Base-by-base conservation (phyloP, 2,888 invertebrate genomes). In the Laspeyria flexula region DNA sequence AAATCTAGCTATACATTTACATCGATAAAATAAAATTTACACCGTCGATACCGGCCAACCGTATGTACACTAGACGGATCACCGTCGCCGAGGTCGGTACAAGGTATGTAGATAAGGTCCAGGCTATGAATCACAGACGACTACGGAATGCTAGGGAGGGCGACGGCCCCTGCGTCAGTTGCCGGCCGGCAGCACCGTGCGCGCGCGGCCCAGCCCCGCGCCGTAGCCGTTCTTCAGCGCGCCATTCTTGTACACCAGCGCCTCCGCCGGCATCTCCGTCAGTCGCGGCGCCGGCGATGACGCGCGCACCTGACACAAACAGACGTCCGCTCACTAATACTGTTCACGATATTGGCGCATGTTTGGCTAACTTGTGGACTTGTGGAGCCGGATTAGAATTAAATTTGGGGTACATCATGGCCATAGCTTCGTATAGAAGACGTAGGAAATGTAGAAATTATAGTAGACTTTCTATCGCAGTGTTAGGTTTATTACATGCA, bases 61-160 rank as follows among this genome's bases (percentile, higher is more conserved):
- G 63, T 90, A 88, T 90, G 79, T 90, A 91, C 90, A 91, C 85
- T 87, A 88, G 81, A 85, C 83, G 83, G 86, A 89, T 89, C 90
- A 89, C 90, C 87, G 81, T 83, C 74, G 85, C 77, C 77, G 73
- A 60, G 62, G 68, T 71, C 69, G 73, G 61, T 69, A 65, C 63
- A 69, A 64, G 48, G 53, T 60, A 60, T 54, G 7, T 51, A 59
- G 66, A 61, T 52, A 61, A 55, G 45, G 7, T 60, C 38, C 54
- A 67, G 72, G 75, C 71, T 73, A 75, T 64, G 73, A 71, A 83
- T 85, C 85, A 85, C 84, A 85, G 84, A 76, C 59, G 71, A 73
- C 44, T 72, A 71, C 68, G 79, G 83, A 79, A 77, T 78, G 83
- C 71, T 67, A 59, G 46, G 58, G 65, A 2, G 58, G 63, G 56